Evolutionary conservation across 2,888 invertebrate genomes (phyloP).

Genomic region (Tachina fera): DNA sequence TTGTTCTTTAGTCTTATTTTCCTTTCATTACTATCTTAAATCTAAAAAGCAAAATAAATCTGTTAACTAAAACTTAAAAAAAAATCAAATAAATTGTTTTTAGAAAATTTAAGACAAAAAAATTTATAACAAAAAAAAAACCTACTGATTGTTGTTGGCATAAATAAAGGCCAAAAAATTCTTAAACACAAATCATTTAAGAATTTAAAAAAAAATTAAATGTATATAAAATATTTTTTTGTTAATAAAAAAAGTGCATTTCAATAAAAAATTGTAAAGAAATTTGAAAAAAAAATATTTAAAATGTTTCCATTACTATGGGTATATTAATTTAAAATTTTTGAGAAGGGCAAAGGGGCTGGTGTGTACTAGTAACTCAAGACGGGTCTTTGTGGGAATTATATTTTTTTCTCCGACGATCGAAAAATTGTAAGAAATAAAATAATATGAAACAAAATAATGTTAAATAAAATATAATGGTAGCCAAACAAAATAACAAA

Average conservation of each 20-base stretch:
- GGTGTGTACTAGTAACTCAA: too few relatives aligned
- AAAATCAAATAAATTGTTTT: slow-evolving; percentile 38
- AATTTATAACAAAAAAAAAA: slow-evolving; percentile 43
- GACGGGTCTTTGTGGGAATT: too few relatives aligned
- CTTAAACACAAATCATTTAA: slow-evolving; percentile 36
- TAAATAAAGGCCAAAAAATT: slow-evolving; percentile 57
- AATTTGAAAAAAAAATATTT: neutral
- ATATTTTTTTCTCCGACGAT: too few relatives aligned
- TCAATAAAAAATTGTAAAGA: slow-evolving; percentile 19
- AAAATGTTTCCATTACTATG: neutral
- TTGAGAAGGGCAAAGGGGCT: too few relatives aligned
- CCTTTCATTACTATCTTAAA: slow-evolving; percentile 9
- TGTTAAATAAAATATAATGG: too few relatives aligned
- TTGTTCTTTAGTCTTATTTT: neutral
- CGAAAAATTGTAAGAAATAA: too few relatives aligned
- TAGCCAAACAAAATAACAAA: too few relatives aligned
- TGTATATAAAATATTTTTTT: slow-evolving; percentile 15
- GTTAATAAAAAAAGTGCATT: slow-evolving; percentile 33
- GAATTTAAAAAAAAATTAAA: slow-evolving; percentile 14
- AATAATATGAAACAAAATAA: too few relatives aligned
- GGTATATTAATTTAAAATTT: neutral
- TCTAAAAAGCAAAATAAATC: slow-evolving; percentile 27
- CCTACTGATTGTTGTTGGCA: slow-evolving; percentile 65
- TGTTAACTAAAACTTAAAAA: slow-evolving; percentile 37
- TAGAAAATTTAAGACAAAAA: slow-evolving; percentile 54